Conservation (phyloP, 2,888 invertebrate species). For the Scrobipalpa costella region DNA sequence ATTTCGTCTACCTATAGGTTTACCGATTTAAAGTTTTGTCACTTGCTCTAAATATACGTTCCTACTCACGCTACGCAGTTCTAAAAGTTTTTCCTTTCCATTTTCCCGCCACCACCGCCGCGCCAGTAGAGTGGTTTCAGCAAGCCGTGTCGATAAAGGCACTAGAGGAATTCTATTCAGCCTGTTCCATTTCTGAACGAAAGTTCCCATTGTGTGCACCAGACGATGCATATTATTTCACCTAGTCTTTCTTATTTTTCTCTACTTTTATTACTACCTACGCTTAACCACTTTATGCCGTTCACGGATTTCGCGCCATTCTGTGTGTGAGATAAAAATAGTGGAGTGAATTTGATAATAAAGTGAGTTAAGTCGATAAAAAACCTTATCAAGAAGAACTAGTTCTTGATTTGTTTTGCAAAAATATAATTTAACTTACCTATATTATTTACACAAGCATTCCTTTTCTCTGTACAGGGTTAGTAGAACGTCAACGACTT, state of each 20-base stretch:
- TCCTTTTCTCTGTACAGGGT: no score
- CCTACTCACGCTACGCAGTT: slow-evolving; percentile 1
- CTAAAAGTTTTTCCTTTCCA: background rate
- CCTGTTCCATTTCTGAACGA: slow-evolving; percentile 49
- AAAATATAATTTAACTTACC: no score
- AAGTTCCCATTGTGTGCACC: slow-evolving; percentile 41
- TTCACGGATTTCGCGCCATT: background rate
- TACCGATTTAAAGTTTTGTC: background rate
- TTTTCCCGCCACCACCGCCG: slow-evolving; percentile 25
- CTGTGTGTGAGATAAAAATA: background rate
- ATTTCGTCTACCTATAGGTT: no score
- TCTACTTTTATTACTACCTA: slow-evolving; percentile 17
- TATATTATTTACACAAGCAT: no score
- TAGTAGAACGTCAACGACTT: no score
- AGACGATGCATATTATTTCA: slow-evolving; percentile 45
- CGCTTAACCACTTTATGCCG: background rate
- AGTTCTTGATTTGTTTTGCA: no score
- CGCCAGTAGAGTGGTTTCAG: slow-evolving; percentile 30
- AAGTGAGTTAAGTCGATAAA: background rate
- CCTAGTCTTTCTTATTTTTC: slow-evolving; percentile 26
- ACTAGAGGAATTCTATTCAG: slow-evolving; percentile 56
- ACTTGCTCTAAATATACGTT: slow-evolving; percentile 2
- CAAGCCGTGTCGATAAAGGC: slow-evolving; percentile 48
- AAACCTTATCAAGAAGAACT: no score
- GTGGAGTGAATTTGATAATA: background rate